Percentiles rank a stretch among this genome's conserved stretches.
Conservation (phyloP, 2,888 invertebrate genomes). For the Synanthedon andrenaeformis region DNA sequence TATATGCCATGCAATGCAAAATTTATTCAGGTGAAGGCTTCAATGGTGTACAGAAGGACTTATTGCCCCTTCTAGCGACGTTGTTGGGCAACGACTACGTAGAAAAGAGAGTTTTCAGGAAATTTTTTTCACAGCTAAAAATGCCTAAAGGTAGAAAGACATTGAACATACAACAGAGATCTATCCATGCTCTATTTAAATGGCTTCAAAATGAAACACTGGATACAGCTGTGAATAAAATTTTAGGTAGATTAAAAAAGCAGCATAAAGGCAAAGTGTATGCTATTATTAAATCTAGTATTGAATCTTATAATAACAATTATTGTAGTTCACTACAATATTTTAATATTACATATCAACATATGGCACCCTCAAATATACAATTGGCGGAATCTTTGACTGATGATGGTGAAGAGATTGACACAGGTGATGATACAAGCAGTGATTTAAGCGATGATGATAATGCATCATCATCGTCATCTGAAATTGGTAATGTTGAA, state of each 20-base stretch:
- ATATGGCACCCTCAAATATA: slow-evolving; percentile 1
- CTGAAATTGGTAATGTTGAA: neutral
- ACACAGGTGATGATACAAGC: slow-evolving; percentile 12
- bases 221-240: slow-evolving; percentile 76
- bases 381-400: neutral
- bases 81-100: slow-evolving; percentile 93
- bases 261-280: slow-evolving; percentile 63
- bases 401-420: slow-evolving; percentile 11
- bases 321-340: slow-evolving; percentile 71
- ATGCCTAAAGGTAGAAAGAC: slow-evolving; percentile 65
- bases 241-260: slow-evolving; percentile 73
- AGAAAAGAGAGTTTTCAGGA: slow-evolving; percentile 72
- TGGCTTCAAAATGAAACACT: slow-evolving; percentile 82
- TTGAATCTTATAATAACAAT: slow-evolving; percentile 73
- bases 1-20: slow-evolving; percentile 73
- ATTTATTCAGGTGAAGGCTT: slow-evolving; percentile 79
- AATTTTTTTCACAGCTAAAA: slow-evolving; percentile 77
- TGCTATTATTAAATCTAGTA: slow-evolving; percentile 71
- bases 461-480: slow-evolving; percentile 4
- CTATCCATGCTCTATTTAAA: slow-evolving; percentile 77
- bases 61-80: slow-evolving; percentile 84
- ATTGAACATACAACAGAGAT: slow-evolving; percentile 74
- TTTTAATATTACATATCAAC: slow-evolving; percentile 41
- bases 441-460: slow-evolving; percentile 19
- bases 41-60: slow-evolving; percentile 73